Conservation (phyloP, 2,888 invertebrate species). For the Melanophora roralis region DNA sequence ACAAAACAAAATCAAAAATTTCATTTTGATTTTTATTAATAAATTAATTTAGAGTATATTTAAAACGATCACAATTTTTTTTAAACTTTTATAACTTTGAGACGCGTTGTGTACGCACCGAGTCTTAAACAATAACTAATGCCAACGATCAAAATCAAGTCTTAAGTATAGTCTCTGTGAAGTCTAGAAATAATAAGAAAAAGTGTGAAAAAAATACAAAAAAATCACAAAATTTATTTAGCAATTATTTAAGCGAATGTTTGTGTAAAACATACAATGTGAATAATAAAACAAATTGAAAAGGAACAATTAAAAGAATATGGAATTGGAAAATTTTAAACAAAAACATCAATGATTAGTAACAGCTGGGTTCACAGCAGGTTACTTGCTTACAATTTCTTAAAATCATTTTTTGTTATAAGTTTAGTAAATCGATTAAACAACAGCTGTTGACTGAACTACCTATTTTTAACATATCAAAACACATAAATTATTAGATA, state of each 20-base stretch:
- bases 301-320: no score
- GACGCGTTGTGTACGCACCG: constrained; percentile 44
- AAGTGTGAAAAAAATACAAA: constrained; percentile 11
- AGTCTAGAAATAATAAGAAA: constrained; percentile 21
- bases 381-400: no score
- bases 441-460: no score
- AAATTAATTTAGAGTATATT: background rate
- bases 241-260: constrained; percentile 13
- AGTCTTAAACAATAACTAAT: constrained; percentile 51
- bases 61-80: background rate
- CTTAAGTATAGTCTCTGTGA: constrained; percentile 53
- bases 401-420: no score
- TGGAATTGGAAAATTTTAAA: constrained; percentile 36
- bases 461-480: no score
- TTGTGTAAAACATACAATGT: background rate
- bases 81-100: background rate
- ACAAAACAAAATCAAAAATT: constrained; percentile 68
- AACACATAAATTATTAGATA: no score
- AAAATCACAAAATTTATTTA: constrained; percentile 18
- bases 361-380: no score
- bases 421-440: no score
- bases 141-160: background rate
- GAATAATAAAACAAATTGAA: background rate
- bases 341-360: constrained; percentile 6
- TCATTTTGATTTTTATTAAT: constrained; percentile 66